These are phyloP conservation scores for Apeira syringaria DNA, from an alignment of 2,888 invertebrate species.

Conservation along the genomic window DNA sequence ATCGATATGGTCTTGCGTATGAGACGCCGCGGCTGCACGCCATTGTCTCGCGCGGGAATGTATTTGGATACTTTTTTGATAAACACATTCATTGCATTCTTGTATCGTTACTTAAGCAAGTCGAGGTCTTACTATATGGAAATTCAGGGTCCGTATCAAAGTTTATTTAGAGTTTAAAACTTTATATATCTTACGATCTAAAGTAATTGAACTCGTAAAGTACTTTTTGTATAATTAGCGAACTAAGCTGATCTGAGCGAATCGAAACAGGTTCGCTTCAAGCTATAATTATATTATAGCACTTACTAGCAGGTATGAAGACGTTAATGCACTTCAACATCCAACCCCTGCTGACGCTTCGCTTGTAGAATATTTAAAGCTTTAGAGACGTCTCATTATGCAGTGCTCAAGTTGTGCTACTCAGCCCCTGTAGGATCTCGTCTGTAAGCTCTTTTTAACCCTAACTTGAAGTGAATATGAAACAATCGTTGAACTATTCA, in stretches of 20 bases:
- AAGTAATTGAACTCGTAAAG: constrained; percentile 4
- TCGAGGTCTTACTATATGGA: constrained; percentile 33
- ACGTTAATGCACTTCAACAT: constrained; percentile 3
- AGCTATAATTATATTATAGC: constrained; percentile 24
- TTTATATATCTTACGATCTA: too few relatives aligned
- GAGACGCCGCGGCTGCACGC: constrained; percentile 21
- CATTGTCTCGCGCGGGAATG: constrained; percentile 43
- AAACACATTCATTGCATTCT: constrained; percentile 52
- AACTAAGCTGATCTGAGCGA: constrained; percentile 2
- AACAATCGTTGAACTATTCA: too few relatives aligned
- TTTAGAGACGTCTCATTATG: constrained; percentile 10
- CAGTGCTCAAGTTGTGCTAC: constrained; percentile 5
- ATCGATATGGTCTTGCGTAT: constrained; percentile 37
- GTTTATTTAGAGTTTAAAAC: too few relatives aligned
- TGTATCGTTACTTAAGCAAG: constrained; percentile 45
- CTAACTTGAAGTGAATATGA: too few relatives aligned
- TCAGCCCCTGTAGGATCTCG: not conserved
- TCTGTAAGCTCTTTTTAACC: too few relatives aligned
- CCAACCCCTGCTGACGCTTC: constrained; percentile 1
- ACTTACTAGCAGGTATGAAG: constrained; percentile 13
- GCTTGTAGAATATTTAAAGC: constrained; percentile 13
- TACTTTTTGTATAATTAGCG: constrained; percentile 1
- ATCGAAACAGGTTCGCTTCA: constrained; percentile 17
- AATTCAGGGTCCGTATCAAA: constrained; percentile 21
- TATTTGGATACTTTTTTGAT: constrained; percentile 45